These are phyloP conservation scores for Podilymbus podiceps DNA, from an alignment of 2,113 vertebrate genomes.

Conservation along the genomic window DNA sequence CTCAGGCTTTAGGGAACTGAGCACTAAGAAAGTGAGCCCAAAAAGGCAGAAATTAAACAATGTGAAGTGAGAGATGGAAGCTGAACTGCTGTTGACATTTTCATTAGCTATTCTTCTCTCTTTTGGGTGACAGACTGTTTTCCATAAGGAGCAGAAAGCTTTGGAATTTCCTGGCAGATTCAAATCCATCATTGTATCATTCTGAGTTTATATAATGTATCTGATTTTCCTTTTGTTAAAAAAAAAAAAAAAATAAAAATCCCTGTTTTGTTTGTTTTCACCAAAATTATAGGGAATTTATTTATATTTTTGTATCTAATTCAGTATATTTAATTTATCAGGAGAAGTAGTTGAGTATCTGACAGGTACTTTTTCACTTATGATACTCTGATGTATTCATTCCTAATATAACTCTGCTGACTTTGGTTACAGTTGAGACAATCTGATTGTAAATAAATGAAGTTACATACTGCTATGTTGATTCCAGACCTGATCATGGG, in stretches of 20 bases:
- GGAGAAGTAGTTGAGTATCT: not conserved
- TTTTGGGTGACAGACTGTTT: not conserved
- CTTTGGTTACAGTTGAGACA: not conserved
- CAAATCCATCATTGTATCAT: not conserved
- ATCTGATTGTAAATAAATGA: not conserved
- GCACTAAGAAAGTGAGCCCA: not conserved
- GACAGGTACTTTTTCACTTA: not conserved
- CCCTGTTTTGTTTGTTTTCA: not conserved
- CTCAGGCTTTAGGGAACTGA: constrained; percentile 10
- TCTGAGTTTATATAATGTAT: not conserved
- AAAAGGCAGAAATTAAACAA: not conserved
- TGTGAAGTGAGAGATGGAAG: constrained; percentile 43
- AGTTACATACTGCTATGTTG: not conserved
- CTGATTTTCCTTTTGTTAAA: not conserved
- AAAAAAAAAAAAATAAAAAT: no score
- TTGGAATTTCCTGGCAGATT: not conserved
- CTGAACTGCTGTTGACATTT: not conserved
- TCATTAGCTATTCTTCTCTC: not conserved
- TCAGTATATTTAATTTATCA: not conserved
- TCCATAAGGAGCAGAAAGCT: not conserved
- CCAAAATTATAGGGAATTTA: not conserved
- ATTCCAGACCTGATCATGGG: not conserved
- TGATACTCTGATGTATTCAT: not conserved
- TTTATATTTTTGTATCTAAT: not conserved
- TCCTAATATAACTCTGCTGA: not conserved